Evolutionary conservation across 2,797 vertebrate species (phyloP).

Genomic region (Oreortyx pictus): DNA sequence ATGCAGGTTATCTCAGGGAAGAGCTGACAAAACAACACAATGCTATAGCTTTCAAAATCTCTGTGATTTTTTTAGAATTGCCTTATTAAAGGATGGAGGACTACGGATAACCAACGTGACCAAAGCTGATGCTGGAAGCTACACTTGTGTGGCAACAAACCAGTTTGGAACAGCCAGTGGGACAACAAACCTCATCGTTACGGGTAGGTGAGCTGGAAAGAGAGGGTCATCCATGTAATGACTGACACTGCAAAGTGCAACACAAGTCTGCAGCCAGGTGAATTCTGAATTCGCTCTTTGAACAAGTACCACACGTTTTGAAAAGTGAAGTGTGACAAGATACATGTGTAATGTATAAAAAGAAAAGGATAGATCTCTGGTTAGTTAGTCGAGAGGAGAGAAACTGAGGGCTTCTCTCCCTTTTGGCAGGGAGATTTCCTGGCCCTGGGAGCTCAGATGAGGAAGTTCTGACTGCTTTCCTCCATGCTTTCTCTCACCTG

Average conservation of each 20-base stretch:
- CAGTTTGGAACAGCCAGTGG: slow-evolving; percentile 91
- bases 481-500: not conserved
- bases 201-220: slow-evolving; percentile 78
- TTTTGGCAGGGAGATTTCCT: not conserved
- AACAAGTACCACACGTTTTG: not conserved
- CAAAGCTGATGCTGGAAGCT: slow-evolving; percentile 87
- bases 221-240: no score
- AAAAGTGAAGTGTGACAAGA: not conserved
- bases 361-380: not conserved
- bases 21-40: not conserved
- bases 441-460: not conserved
- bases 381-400: not conserved
- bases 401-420: not conserved
- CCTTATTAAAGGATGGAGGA: slow-evolving; percentile 87
- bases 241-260: not conserved
- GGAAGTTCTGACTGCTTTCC: not conserved
- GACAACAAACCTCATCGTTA: slow-evolving; percentile 87
- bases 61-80: slow-evolving; percentile 77
- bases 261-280: not conserved
- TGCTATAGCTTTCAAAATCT: not conserved
- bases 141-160: slow-evolving; percentile 91
- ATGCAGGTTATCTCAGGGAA: not conserved
- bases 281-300: not conserved
- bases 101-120: slow-evolving; percentile 89
- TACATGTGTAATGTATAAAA: not conserved